Percentiles rank a stretch among this genome's conserved stretches.
Conservation (phyloP, 2,797 vertebrate genomes). For the Pogoniulus pusillus region DNA sequence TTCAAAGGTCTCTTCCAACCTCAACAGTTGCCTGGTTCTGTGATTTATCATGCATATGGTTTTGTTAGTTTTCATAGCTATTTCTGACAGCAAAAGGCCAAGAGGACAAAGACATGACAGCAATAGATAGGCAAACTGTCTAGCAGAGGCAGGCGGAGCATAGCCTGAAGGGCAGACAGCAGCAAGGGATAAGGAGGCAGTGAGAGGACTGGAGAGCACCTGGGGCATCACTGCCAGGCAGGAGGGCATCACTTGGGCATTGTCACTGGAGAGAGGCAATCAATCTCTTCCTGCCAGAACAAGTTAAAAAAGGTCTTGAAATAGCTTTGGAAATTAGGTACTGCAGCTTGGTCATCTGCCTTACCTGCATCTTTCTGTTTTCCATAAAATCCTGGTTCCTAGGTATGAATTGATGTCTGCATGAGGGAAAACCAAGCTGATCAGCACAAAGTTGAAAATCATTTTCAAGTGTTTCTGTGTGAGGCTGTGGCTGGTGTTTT, state of each 20-base stretch:
- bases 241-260: neutral
- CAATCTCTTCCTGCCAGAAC: neutral
- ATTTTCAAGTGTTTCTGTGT: neutral
- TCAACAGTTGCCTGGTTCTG: too few relatives aligned
- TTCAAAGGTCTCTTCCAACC: too few relatives aligned
- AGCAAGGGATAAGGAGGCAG: neutral
- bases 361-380: neutral
- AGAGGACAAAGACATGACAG: neutral
- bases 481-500: neutral
- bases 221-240: neutral
- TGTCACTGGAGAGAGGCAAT: fast-evolving
- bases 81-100: neutral
- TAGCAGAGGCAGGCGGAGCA: neutral
- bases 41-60: neutral
- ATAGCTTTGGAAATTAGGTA: neutral
- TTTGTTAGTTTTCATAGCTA: neutral
- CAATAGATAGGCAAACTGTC: neutral
- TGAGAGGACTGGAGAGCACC: neutral
- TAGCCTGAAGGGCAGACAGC: neutral
- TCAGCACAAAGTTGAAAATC: neutral
- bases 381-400: neutral
- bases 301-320: neutral
- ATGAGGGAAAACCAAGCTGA: neutral
- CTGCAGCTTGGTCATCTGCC: neutral
- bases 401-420: neutral